Evolutionary conservation across 2,113 vertebrate genomes (phyloP).

Genomic region (Arizona elegans): DNA sequence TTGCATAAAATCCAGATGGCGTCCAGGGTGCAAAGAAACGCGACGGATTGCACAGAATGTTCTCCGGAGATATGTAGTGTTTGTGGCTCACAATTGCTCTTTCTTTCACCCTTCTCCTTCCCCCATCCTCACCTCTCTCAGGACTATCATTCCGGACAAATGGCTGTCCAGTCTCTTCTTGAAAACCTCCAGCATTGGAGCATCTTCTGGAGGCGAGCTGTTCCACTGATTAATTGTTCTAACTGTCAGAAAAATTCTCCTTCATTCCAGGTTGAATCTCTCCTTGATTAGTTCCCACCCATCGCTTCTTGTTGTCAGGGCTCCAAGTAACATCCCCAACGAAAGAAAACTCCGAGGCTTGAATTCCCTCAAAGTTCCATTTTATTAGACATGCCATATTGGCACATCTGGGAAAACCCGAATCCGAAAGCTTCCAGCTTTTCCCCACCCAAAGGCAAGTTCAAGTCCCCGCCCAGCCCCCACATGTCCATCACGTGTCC

Average conservation of each 20-base stretch:
- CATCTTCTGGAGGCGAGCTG: background rate
- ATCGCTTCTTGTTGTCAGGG: background rate
- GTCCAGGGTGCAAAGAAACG: slow-evolving; percentile 7
- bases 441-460: too few relatives aligned
- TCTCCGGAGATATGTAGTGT: background rate
- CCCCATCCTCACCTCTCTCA: background rate
- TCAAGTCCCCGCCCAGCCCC: too few relatives aligned
- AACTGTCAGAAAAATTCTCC: background rate
- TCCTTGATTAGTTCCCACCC: background rate
- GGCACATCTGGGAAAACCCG: too few relatives aligned
- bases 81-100: background rate
- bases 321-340: too few relatives aligned
- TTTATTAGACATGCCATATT: too few relatives aligned
- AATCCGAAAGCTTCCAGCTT: too few relatives aligned
- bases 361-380: too few relatives aligned
- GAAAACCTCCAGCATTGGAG: too few relatives aligned
- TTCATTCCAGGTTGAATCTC: background rate
- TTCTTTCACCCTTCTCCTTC: background rate
- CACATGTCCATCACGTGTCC: too few relatives aligned
- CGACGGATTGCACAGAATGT: slow-evolving; percentile 26
- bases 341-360: too few relatives aligned
- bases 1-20: slow-evolving; percentile 15
- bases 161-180: too few relatives aligned
- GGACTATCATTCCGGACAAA: background rate
- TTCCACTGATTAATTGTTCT: background rate